A percentile compares a stretch with the other conserved stretches of the same genome.
These are phyloP conservation scores for Adrianichthys oophorus DNA, from an alignment of 2,797 vertebrate genomes.

Conservation along the genomic window DNA sequence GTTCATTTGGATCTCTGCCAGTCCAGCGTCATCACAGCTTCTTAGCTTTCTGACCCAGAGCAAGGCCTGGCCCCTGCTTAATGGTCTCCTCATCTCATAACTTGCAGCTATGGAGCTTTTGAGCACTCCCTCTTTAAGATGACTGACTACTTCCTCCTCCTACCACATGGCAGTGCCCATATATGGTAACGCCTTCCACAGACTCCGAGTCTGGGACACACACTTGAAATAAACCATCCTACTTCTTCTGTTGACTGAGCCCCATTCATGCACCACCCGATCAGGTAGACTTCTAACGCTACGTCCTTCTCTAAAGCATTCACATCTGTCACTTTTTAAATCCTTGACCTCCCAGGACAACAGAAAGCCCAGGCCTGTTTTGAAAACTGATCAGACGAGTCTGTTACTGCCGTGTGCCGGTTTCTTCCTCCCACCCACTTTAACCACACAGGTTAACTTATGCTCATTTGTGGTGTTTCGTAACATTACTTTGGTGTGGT, in stretches of 20 bases:
- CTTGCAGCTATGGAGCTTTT: slow-evolving; percentile 7
- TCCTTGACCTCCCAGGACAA: neutral
- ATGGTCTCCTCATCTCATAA: slow-evolving; percentile 10
- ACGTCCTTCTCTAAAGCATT: too few relatives aligned
- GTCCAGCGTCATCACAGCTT: slow-evolving; percentile 30
- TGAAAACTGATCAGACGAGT: neutral
- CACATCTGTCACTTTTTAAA: too few relatives aligned
- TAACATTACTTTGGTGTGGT: slow-evolving; percentile 10
- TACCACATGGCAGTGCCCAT: slow-evolving; percentile 36
- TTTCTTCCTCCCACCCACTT: neutral
- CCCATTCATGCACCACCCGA: too few relatives aligned
- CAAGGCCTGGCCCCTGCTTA: slow-evolving; percentile 12
- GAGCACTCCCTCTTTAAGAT: slow-evolving; percentile 32
- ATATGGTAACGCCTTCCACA: slow-evolving; percentile 59
- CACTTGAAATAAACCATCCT: neutral
- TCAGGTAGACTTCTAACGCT: too few relatives aligned
- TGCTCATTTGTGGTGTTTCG: slow-evolving; percentile 6
- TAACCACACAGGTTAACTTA: neutral
- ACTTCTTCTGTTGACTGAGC: slow-evolving; percentile 8
- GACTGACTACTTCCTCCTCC: slow-evolving; percentile 47
- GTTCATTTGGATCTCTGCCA: slow-evolving; percentile 9
- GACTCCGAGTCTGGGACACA: neutral
- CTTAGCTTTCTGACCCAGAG: slow-evolving; percentile 2
- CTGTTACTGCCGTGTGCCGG: neutral
- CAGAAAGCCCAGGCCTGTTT: neutral